These are phyloP conservation scores for Falco peregrinus DNA, from an alignment of 2,797 vertebrate genomes.

Conservation along the genomic window DNA sequence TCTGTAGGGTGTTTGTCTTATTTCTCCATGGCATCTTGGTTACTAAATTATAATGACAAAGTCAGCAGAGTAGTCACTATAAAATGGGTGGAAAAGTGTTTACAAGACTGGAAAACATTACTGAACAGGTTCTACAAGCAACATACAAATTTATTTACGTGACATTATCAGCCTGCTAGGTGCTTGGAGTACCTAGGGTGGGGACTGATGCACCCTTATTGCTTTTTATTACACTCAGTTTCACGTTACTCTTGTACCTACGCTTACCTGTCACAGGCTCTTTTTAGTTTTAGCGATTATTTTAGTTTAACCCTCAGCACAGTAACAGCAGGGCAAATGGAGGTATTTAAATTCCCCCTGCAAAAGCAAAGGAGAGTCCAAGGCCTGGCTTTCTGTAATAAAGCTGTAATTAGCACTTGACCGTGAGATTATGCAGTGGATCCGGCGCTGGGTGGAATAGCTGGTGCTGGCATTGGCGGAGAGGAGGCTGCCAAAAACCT, in stretches of 20 bases:
- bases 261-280: not conserved
- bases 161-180: not conserved
- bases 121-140: not conserved
- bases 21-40: not conserved
- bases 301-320: not conserved
- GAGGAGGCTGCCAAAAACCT: conserved; percentile 21
- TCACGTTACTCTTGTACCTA: not conserved
- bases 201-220: not conserved
- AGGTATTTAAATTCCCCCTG: not conserved
- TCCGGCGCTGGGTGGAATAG: not conserved
- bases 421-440: not conserved
- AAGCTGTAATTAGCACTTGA: conserved; percentile 33
- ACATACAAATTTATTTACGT: not conserved
- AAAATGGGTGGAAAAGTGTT: not conserved
- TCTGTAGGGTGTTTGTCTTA: not conserved
- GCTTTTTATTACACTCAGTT: not conserved
- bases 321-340: not conserved
- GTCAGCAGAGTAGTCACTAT: not conserved
- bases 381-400: not conserved
- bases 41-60: not conserved
- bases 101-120: not conserved
- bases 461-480: not conserved
- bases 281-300: not conserved
- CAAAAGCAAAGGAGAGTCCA: not conserved
- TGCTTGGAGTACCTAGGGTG: not conserved